phyloP scores from a whole-genome alignment of 2,113 vertebrate species.

The Trichomycterus rosablanca region DNA sequence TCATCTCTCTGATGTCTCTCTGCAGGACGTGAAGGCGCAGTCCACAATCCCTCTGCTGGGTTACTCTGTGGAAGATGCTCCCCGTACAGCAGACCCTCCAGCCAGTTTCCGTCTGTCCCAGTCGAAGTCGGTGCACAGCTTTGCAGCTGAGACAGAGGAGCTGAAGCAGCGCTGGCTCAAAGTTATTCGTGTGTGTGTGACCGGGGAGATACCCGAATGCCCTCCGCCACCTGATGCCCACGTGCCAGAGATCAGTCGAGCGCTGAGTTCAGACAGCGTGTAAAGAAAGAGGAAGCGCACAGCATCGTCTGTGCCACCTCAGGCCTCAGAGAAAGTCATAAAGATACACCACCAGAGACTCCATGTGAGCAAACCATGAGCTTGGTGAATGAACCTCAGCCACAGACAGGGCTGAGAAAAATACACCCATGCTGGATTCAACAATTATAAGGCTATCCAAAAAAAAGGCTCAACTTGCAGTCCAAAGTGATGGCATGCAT shows the following conservation, averaged over 20 bases:
- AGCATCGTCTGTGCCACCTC: neutral
- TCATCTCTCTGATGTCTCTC: neutral
- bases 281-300: slow-evolving; percentile 35
- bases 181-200: slow-evolving; percentile 84
- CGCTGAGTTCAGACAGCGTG: slow-evolving; percentile 51
- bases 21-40: slow-evolving; percentile 91
- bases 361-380: too few species aligned
- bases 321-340: neutral
- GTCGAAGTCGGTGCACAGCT: slow-evolving; percentile 90
- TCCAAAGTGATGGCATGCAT: slow-evolving; percentile 11
- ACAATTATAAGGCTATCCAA: slow-evolving; percentile 1
- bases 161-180: slow-evolving; percentile 92
- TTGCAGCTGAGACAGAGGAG: slow-evolving; percentile 87
- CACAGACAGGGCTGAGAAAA: neutral
- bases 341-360: too few species aligned
- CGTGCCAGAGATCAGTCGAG: slow-evolving; percentile 48
- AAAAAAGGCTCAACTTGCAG: neutral
- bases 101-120: slow-evolving; percentile 89
- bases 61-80: slow-evolving; percentile 81
- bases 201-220: slow-evolving; percentile 72
- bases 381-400: too few species aligned
- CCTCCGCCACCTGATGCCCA: slow-evolving; percentile 41
- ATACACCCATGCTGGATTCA: neutral
- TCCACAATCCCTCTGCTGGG: slow-evolving; percentile 92
- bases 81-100: slow-evolving; percentile 72